A percentile compares a stretch with the other conserved stretches of the same genome.
Evolutionary conservation across 2,797 vertebrate genomes (phyloP).

Genomic region (Acropternis orthonyx): DNA sequence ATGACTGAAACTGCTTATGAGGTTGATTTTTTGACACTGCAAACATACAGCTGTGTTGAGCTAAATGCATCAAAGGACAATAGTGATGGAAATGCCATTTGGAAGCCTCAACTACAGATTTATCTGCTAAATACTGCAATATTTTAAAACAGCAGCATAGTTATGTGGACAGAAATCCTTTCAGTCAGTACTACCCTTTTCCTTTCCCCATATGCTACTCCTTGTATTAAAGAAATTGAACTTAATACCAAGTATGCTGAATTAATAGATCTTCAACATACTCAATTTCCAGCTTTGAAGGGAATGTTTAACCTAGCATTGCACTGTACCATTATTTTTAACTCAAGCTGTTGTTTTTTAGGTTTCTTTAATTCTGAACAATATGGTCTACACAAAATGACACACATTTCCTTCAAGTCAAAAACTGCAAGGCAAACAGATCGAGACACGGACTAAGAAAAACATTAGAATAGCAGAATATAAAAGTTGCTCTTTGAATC

Average conservation of each 20-base stretch:
- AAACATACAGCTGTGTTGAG: background rate
- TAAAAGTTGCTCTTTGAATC: background rate
- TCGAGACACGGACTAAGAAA: background rate
- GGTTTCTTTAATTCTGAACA: background rate
- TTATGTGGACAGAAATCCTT: background rate
- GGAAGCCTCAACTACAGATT: background rate
- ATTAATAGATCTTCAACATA: background rate
- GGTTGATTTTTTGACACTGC: background rate
- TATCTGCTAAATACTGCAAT: background rate
- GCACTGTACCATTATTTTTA: background rate
- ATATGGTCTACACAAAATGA: slow-evolving; percentile 4
- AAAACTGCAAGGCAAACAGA: slow-evolving; percentile 26
- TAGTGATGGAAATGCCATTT: background rate
- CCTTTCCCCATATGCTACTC: slow-evolving; percentile 1
- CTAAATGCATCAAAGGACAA: background rate
- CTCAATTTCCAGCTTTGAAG: background rate
- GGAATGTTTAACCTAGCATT: slow-evolving; percentile 19
- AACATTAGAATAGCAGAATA: background rate
- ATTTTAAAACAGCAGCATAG: background rate
- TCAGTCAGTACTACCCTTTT: background rate
- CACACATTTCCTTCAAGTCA: background rate
- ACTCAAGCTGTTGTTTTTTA: background rate
- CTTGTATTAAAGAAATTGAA: slow-evolving; percentile 10
- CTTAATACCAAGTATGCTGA: slow-evolving; percentile 17
- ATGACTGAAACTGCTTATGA: background rate